Conservation (phyloP, 2,888 invertebrate genomes). For the Mythimna ferrago region DNA sequence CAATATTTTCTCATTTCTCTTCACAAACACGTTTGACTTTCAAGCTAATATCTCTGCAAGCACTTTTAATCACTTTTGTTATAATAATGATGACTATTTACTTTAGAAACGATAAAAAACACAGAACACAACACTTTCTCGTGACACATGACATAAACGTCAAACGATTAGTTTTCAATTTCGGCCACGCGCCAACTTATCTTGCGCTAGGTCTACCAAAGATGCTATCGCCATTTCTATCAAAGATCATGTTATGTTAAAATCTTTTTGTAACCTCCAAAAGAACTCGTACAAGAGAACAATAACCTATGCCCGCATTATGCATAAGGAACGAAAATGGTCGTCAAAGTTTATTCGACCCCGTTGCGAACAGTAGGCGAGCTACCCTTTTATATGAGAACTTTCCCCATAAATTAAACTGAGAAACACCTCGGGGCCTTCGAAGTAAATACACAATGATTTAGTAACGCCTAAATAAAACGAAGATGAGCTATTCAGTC, state of each 20-base stretch:
- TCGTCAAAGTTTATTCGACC: conserved; percentile 68
- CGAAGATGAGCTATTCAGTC: conserved; percentile 56
- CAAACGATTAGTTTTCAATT: too few relatives aligned
- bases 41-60: too few relatives aligned
- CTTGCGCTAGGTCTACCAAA: too few relatives aligned
- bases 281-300: conserved; percentile 40
- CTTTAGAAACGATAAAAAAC: too few relatives aligned
- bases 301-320: conserved; percentile 50
- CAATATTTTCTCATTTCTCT: too few relatives aligned
- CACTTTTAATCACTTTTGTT: too few relatives aligned
- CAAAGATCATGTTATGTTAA: not conserved
- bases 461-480: conserved; percentile 63
- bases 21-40: too few relatives aligned
- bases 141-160: too few relatives aligned
- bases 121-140: too few relatives aligned
- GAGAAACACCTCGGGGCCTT: conserved; percentile 63
- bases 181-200: too few relatives aligned
- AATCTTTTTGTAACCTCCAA: conserved; percentile 6
- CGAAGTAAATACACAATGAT: conserved; percentile 63
- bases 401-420: conserved; percentile 75
- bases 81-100: too few relatives aligned
- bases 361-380: conserved; percentile 65
- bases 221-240: not conserved
- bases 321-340: conserved; percentile 67
- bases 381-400: conserved; percentile 74